phyloP scores from a whole-genome alignment of 2,797 vertebrate genomes.

The Furcifer pardalis region DNA sequence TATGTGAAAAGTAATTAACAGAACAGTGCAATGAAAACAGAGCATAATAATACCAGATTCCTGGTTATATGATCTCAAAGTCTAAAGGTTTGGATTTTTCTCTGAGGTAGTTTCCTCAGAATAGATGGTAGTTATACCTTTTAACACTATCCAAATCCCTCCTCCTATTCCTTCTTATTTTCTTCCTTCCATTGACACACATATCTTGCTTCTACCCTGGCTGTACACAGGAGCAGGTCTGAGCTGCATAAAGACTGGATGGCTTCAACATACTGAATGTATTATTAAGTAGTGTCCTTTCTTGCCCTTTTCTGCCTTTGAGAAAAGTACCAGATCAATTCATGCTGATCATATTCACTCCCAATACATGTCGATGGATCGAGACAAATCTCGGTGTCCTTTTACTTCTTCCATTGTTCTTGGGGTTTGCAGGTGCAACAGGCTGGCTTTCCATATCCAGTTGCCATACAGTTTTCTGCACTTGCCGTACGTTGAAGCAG shows the following conservation, averaged over 20 bases:
- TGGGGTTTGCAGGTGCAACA: constrained; percentile 79
- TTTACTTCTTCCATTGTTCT: neutral
- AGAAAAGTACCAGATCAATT: neutral
- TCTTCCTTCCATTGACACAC: neutral
- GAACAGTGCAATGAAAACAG: neutral
- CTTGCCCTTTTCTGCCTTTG: neutral
- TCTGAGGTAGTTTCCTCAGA: no score
- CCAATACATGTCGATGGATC: neutral
- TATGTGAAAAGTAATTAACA: neutral
- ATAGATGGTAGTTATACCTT: neutral
- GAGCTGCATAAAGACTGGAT: neutral
- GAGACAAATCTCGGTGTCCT: neutral
- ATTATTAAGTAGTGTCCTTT: neutral
- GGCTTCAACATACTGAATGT: no score
- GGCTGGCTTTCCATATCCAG: constrained; percentile 87
- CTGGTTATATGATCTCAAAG: neutral
- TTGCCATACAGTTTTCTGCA: constrained; percentile 87
- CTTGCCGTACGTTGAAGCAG: constrained; percentile 84
- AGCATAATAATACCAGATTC: neutral
- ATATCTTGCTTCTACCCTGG: neutral
- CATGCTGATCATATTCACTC: neutral
- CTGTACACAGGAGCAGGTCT: no score
- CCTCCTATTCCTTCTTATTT: neutral
- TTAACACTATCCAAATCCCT: neutral
- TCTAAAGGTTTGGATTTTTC: neutral